Evolutionary conservation across 1,140 invertebrate species (phyloP).

Genomic region (Tribolium madens): DNA sequence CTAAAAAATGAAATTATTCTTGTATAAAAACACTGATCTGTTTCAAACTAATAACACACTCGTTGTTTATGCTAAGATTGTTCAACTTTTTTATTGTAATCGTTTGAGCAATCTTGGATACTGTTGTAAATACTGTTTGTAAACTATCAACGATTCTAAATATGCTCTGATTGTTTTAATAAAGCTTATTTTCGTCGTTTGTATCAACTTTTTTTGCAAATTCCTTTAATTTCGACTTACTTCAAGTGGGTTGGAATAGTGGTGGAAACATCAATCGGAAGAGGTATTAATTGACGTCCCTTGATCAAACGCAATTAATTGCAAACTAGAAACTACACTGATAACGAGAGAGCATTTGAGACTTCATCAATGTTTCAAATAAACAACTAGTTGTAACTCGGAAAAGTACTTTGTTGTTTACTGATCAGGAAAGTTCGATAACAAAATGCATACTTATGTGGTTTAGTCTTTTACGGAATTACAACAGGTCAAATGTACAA

Average conservation of each 20-base stretch:
- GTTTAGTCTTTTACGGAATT: not conserved
- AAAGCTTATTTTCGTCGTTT: slow-evolving; percentile 45
- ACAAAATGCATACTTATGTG: not conserved
- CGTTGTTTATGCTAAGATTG: slow-evolving; percentile 25
- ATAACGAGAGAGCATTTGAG: not conserved
- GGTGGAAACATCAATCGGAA: not conserved
- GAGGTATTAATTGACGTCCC: slow-evolving; percentile 20
- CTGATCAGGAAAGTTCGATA: not conserved
- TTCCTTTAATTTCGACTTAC: not conserved
- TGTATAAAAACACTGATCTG: slow-evolving; percentile 32
- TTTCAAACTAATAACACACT: slow-evolving; percentile 30
- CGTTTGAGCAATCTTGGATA: not conserved
- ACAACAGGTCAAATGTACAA: not conserved
- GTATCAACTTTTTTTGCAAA: not conserved
- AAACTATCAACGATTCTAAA: slow-evolving; percentile 35
- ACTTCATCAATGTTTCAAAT: not conserved
- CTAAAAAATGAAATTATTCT: slow-evolving; percentile 11
- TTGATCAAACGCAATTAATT: slow-evolving; percentile 22
- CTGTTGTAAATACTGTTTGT: slow-evolving; percentile 32
- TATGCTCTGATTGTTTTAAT: slow-evolving; percentile 45
- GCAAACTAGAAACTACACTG: not conserved
- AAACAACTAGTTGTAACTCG: not conserved
- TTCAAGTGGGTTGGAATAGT: not conserved
- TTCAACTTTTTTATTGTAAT: slow-evolving; percentile 8
- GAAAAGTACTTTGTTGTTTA: not conserved